Base-by-base conservation (phyloP, 2,797 vertebrate species). In the Poeciliopsis paucimaculata region DNA sequence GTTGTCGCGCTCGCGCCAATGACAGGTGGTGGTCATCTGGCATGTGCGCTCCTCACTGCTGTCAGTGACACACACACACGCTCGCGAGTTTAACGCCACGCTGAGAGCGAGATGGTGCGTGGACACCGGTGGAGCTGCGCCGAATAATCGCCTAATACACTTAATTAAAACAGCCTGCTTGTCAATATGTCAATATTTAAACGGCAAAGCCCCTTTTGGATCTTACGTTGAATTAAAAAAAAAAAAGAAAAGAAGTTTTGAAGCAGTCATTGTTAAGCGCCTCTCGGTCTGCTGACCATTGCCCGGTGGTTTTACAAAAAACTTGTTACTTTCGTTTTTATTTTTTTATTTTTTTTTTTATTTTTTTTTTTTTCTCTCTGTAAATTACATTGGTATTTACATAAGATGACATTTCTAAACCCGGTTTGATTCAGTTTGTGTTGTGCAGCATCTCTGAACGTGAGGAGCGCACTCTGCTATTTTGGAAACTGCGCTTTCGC, bases 1-100 rank as follows among this genome's bases (percentile, higher is more conserved):
- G 5, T 60, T 77, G 82, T 81, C 28, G 83, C 70, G 84, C 85
- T 82, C 78, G 93, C 92, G 92, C 93, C 76, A 86, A 81, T 94
- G 93, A 94, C 94, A 95, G 94, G 94, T 94, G 93, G 89, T 88
- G 91, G 92, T 93, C 93, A 94, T 94, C 89, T 91, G 92, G 92
- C 92, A 92, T 93, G 92, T 92, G 92, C 91, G 92, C 89, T 90
- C 81, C 87, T 86, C 86, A 86, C 91, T 79, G 86, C 92, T 93
- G 93, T 93, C 93, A 93, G 47, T 16, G 47, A 31, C 26, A 34
- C 34, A 12, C 66, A 23, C 75, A 49, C 53, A 45, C 26, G 28
- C 76, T 46, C 75, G 31, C 75, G 45, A 73, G 47, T 80, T 80
- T 60, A 49, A 79, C 73, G 82, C 75, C 81, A 88, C 79, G 73